Conservation (phyloP, 30 jellyfish, hydroid and myxozoan genomes). For the Aurelia aurita region DNA sequence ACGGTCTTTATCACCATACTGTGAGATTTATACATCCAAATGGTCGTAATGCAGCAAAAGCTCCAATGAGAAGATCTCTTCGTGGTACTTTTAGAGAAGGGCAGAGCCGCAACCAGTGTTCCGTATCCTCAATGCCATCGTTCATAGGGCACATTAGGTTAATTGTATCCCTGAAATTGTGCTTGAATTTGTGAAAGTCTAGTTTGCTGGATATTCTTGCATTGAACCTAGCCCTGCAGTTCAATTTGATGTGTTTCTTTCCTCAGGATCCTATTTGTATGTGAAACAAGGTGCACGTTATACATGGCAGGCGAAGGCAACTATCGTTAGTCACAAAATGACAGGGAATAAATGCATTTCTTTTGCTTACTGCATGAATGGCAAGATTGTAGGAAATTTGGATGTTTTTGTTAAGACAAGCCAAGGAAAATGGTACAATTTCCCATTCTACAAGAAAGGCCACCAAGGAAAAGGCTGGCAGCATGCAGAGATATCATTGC, state of each 20-base stretch:
- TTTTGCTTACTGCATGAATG: conserved; percentile 61
- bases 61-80: too few species aligned
- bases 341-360: conserved; percentile 67
- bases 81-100: too few species aligned
- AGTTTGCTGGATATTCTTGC: too few species aligned
- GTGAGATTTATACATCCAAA: too few species aligned
- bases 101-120: too few species aligned
- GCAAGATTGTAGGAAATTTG: conserved; percentile 46
- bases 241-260: not conserved
- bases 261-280: conserved; percentile 38
- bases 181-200: too few species aligned
- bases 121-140: too few species aligned
- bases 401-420: conserved; percentile 8
- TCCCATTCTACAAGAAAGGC: conserved; percentile 38
- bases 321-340: conserved; percentile 17
- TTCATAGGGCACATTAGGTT: too few species aligned
- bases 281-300: conserved; percentile 6
- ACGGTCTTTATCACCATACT: too few species aligned
- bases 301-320: conserved; percentile 6
- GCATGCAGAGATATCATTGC: conserved; percentile 43
- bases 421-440: conserved; percentile 12
- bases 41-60: too few species aligned
- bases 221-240: too few species aligned
- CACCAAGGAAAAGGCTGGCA: conserved; percentile 81
- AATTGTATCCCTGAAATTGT: too few species aligned